Evolutionary conservation across 2,797 vertebrate genomes (phyloP).

Genomic region (Chloroceryle inda): DNA sequence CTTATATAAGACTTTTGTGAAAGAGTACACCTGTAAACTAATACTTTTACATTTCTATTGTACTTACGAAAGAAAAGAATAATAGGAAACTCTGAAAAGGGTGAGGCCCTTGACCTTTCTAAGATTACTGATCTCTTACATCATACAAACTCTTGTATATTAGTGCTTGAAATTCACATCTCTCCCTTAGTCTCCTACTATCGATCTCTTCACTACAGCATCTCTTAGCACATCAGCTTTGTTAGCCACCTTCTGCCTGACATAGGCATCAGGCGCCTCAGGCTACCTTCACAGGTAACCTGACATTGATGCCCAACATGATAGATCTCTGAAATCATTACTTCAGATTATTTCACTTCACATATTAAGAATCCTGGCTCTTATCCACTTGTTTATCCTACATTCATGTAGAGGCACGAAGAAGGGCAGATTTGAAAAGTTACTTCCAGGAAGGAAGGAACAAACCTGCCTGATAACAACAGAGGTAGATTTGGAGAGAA

Average conservation of each 20-base stretch:
- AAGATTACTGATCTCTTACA: background rate
- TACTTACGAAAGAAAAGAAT: background rate
- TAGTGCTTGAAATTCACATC: background rate
- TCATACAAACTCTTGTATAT: background rate
- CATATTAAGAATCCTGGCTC: background rate
- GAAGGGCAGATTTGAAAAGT: background rate
- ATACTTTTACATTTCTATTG: background rate
- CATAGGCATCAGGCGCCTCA: background rate
- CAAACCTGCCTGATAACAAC: background rate
- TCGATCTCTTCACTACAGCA: background rate
- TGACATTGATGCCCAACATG: accelerated
- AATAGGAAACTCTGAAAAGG: background rate
- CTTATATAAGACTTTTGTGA: background rate
- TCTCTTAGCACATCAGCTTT: background rate
- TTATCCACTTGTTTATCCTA: background rate
- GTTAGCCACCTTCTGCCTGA: background rate
- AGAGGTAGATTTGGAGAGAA: background rate
- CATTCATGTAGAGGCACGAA: background rate
- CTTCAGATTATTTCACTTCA: background rate
- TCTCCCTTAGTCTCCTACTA: background rate
- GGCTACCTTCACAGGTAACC: background rate
- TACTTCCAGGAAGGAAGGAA: background rate
- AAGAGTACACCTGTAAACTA: background rate
- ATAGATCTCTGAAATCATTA: background rate
- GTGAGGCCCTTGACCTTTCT: background rate